phyloP scores from a whole-genome alignment of 2,113 vertebrate genomes.

The Callithrix jacchus region DNA sequence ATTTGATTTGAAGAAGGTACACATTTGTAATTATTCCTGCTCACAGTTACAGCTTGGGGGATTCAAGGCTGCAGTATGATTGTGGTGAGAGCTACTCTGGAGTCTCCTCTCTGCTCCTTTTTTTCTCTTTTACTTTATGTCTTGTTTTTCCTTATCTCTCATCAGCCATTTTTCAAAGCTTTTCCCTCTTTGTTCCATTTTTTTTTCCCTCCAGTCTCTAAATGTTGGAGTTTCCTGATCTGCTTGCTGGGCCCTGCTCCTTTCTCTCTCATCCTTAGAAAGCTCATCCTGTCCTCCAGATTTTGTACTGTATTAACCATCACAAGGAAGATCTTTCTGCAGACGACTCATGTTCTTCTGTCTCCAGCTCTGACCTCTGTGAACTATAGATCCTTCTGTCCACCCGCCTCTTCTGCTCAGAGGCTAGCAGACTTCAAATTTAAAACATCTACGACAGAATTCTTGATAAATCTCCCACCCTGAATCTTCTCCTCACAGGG shows the following conservation, averaged over 20 bases:
- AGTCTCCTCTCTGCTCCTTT: background rate
- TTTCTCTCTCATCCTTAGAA: background rate
- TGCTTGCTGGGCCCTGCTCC: accelerated
- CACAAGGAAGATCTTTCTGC: background rate
- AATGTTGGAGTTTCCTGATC: background rate
- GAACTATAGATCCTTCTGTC: too few species aligned
- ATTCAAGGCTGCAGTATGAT: background rate
- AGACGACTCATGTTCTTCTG: background rate
- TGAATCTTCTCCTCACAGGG: background rate
- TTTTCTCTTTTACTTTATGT: background rate
- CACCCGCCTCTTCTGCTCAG: background rate
- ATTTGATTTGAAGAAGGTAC: background rate
- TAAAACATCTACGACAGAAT: background rate
- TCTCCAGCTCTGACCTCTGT: background rate
- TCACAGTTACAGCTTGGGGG: background rate
- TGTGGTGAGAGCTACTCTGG: background rate
- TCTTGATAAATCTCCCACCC: background rate
- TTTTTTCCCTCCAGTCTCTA: background rate
- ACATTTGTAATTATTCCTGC: background rate
- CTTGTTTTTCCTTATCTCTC: background rate
- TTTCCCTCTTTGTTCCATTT: background rate
- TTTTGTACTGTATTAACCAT: background rate
- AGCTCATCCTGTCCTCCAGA: background rate
- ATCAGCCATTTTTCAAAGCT: background rate
- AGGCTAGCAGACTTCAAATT: background rate